Evolutionary conservation across 2,113 vertebrate species (phyloP).

Genomic region (Gopherus flavomarginatus): DNA sequence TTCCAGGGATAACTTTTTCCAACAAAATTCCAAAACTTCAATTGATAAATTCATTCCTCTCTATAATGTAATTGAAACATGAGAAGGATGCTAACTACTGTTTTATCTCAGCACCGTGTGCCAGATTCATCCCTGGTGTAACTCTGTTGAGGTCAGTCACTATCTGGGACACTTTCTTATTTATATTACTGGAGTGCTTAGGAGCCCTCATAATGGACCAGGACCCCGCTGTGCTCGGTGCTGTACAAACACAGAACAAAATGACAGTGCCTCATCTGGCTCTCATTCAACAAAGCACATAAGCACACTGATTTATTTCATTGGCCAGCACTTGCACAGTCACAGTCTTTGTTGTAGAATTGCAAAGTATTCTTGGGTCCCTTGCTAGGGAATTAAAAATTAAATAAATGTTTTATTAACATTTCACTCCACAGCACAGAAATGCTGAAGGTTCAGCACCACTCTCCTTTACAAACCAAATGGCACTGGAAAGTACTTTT

Average conservation of each 20-base stretch:
- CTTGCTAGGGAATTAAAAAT: neutral
- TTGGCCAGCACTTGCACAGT: neutral
- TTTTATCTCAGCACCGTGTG: accelerated
- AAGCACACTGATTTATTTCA: neutral
- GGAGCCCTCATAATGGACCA: neutral
- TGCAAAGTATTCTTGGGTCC: neutral
- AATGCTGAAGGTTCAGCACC: neutral
- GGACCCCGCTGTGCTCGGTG: neutral
- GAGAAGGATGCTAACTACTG: neutral
- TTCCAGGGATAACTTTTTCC: neutral
- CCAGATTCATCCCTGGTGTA: neutral
- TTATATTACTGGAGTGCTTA: neutral
- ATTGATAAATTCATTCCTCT: accelerated
- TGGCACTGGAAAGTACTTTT: neutral
- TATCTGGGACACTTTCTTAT: neutral
- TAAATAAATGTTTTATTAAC: neutral
- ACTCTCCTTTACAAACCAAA: neutral
- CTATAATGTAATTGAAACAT: neutral
- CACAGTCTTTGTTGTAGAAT: neutral
- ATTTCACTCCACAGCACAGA: neutral
- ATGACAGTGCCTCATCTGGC: neutral
- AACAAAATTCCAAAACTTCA: neutral
- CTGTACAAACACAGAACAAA: neutral
- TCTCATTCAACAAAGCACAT: neutral
- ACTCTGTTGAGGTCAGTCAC: neutral